A percentile compares a stretch with the other conserved stretches of the same genome.
phyloP scores from a whole-genome alignment of 1,140 invertebrate species.

The Neodiprion virginianus region DNA sequence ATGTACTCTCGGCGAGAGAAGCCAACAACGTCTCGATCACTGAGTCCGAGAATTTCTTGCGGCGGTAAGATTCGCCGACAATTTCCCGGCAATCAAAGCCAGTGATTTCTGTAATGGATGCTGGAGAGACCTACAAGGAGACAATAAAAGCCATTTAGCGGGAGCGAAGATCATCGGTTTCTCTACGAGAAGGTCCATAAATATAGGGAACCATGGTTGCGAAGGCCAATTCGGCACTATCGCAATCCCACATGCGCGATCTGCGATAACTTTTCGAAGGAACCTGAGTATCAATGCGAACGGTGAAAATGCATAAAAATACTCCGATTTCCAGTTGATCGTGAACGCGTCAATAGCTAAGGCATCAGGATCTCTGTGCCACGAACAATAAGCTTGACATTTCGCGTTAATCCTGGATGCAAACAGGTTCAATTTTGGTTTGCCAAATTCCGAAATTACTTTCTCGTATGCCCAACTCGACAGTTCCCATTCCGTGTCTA shows the following conservation, averaged over 20 bases:
- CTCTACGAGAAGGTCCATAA: constrained; percentile 11
- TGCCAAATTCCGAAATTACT: constrained; percentile 31
- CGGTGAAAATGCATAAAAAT: constrained; percentile 42
- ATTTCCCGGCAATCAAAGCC: constrained; percentile 18
- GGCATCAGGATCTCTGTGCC: constrained; percentile 33
- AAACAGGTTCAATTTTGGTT: constrained; percentile 33
- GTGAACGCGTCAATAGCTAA: constrained; percentile 39
- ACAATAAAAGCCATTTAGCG: constrained; percentile 18
- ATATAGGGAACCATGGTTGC: constrained; percentile 39
- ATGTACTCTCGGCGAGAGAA: constrained; percentile 16
- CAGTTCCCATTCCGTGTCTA: constrained; percentile 25
- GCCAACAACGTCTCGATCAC: constrained; percentile 14
- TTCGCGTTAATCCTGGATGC: constrained; percentile 34
- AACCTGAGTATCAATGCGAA: constrained; percentile 30
- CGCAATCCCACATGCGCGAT: constrained; percentile 34
- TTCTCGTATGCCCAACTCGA: constrained; percentile 19
- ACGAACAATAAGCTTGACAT: constrained; percentile 34
- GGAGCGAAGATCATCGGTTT: constrained; percentile 11
- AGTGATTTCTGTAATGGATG: constrained; percentile 20
- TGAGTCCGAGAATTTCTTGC: constrained; percentile 16
- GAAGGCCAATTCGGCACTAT: constrained; percentile 45
- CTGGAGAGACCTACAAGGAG: constrained; percentile 20
- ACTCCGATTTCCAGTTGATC: constrained; percentile 28
- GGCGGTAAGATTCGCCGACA: constrained; percentile 19
- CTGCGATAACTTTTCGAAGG: constrained; percentile 33